phyloP scores from a whole-genome alignment of 1,140 invertebrate species.

The Drosophila ohnishii region DNA sequence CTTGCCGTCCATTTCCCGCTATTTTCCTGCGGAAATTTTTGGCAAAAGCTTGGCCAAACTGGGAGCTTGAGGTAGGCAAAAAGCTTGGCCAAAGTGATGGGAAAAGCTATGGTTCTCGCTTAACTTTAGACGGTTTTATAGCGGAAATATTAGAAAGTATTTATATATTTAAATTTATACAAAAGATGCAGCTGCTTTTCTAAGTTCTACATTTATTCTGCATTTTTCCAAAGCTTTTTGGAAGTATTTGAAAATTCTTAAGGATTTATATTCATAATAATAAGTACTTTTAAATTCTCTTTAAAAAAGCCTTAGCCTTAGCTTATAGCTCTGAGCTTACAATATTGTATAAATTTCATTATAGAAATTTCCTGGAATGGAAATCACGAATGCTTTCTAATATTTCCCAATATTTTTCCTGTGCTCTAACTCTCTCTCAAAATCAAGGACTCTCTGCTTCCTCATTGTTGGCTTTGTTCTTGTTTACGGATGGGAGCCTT shows the following conservation, averaged over 20 bases:
- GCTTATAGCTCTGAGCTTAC: too few species aligned
- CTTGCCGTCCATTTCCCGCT: slow-evolving; percentile 39
- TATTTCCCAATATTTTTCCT: slow-evolving; percentile 19
- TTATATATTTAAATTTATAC: neutral
- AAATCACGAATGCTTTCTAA: neutral
- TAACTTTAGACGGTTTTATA: neutral
- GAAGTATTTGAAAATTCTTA: neutral
- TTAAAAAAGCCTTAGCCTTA: too few species aligned
- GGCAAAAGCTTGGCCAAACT: slow-evolving; percentile 18
- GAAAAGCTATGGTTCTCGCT: slow-evolving; percentile 9
- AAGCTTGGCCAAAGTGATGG: slow-evolving; percentile 9
- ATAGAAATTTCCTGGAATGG: neutral
- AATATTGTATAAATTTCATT: neutral
- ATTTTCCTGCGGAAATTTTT: slow-evolving; percentile 26
- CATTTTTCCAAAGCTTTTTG: neutral
- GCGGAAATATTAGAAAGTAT: neutral
- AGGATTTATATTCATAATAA: too few species aligned
- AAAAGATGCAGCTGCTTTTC: too few species aligned
- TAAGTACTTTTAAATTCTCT: too few species aligned
- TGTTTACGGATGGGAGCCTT: slow-evolving; percentile 51
- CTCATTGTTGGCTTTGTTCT: slow-evolving; percentile 35
- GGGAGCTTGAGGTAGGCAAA: slow-evolving; percentile 16
- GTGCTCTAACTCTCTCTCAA: neutral
- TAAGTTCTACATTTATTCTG: too few species aligned
- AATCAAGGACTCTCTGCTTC: slow-evolving; percentile 12